phyloP scores from a whole-genome alignment of 2,888 invertebrate genomes.

The Quadriops clusia region DNA sequence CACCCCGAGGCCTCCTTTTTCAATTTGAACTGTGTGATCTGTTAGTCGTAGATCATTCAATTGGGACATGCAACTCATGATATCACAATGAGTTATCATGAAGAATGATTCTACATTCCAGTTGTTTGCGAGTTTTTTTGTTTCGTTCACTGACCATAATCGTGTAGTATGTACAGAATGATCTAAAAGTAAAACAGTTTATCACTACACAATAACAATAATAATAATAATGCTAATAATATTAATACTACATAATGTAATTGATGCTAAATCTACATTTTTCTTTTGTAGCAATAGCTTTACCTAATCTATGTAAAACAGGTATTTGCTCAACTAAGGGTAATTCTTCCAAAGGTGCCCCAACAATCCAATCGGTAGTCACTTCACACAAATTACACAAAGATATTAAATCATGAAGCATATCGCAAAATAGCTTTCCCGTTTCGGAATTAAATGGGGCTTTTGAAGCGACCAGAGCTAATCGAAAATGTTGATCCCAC shows the following conservation, averaged over 20 bases:
- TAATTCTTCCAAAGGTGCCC: conserved; percentile 61
- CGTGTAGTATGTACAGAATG: conserved; percentile 70
- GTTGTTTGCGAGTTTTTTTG: conserved; percentile 55
- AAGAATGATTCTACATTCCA: conserved; percentile 72
- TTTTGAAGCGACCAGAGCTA: conserved; percentile 41
- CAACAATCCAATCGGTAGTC: conserved; percentile 56
- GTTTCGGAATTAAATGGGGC: conserved; percentile 27
- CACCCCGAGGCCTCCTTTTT: conserved; percentile 46
- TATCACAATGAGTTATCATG: conserved; percentile 51
- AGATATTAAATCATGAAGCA: conserved; percentile 57
- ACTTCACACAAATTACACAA: conserved; percentile 67
- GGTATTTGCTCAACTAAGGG: conserved; percentile 77
- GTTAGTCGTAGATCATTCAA: conserved; percentile 46
- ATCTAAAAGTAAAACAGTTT: no score
- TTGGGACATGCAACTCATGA: conserved; percentile 49
- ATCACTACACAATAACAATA: no score
- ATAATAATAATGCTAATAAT: no score
- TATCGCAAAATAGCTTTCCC: conserved; percentile 43
- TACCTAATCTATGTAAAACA: conserved; percentile 57
- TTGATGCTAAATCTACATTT: background rate
- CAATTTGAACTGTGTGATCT: conserved; percentile 47
- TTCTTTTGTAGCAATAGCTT: conserved; percentile 10
- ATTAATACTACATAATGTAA: no score
- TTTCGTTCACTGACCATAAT: conserved; percentile 64
- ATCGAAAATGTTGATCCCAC: conserved; percentile 60